These are phyloP conservation scores for Phaethornis superciliosus DNA, from an alignment of 2,113 vertebrate genomes.

Conservation along the genomic window DNA sequence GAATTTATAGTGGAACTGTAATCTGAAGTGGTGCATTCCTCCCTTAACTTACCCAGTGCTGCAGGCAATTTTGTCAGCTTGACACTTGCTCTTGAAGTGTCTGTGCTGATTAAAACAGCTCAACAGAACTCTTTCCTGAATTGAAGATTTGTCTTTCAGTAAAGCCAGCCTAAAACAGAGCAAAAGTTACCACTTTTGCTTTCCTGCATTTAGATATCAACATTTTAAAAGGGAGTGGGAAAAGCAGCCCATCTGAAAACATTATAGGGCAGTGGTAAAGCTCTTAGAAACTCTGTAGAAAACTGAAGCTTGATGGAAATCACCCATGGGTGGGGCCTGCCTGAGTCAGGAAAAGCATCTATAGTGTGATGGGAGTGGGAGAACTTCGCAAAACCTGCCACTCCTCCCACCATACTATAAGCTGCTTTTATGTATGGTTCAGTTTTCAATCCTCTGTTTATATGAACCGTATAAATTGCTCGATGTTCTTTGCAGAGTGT, in stretches of 20 bases:
- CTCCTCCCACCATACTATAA: neutral
- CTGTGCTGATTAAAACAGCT: constrained; percentile 46
- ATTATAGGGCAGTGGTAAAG: neutral
- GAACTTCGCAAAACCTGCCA: neutral
- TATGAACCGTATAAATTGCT: neutral
- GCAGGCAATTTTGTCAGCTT: constrained; percentile 48
- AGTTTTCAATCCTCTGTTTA: neutral
- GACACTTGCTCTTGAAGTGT: constrained; percentile 46
- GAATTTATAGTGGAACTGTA: constrained; percentile 41
- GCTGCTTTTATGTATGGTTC: neutral
- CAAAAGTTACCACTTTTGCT: constrained; percentile 3
- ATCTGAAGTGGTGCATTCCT: constrained; percentile 36
- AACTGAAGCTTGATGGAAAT: neutral
- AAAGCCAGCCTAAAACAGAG: constrained; percentile 31
- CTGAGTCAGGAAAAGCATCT: neutral
- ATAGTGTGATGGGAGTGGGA: neutral
- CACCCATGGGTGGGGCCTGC: too few relatives aligned
- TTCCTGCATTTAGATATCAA: neutral
- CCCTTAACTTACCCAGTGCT: constrained; percentile 42
- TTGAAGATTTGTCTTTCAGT: constrained; percentile 38
- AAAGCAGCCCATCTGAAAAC: neutral
- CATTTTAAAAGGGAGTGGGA: neutral
- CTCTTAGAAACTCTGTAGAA: neutral
- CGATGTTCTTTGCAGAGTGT: neutral
- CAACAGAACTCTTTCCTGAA: constrained; percentile 28